These are phyloP conservation scores for Megalops atlanticus DNA, from an alignment of 2,113 vertebrate genomes.

Conservation along the genomic window DNA sequence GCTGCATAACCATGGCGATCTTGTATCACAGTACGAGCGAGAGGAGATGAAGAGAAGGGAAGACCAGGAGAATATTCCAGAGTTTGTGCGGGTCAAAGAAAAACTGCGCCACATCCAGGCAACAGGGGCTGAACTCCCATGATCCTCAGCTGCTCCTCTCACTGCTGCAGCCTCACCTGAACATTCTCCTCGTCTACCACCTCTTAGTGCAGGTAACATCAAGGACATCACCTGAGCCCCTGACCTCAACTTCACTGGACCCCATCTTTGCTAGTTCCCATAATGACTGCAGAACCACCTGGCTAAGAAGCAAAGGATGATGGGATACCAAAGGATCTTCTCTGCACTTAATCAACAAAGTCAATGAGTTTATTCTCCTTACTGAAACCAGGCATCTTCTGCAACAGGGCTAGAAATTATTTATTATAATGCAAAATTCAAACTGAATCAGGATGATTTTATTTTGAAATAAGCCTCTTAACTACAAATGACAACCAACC, in stretches of 20 bases:
- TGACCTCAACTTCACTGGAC: no score
- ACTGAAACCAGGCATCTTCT: no score
- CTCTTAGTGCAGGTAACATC: no score
- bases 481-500: no score
- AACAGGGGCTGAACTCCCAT: slow-evolving; percentile 43
- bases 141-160: background rate
- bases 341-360: background rate
- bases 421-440: background rate
- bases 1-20: background rate
- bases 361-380: background rate
- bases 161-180: background rate
- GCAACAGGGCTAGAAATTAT: no score
- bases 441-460: background rate
- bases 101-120: slow-evolving; percentile 67
- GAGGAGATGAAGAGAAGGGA: slow-evolving; percentile 59
- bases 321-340: background rate
- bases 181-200: no score
- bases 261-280: background rate
- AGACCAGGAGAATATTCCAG: slow-evolving; percentile 58
- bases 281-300: background rate
- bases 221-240: no score
- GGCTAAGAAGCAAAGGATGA: background rate
- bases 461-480: no score
- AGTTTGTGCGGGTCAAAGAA: slow-evolving; percentile 75
- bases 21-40: slow-evolving; percentile 62